Conservation (phyloP, 2,888 invertebrate genomes). For the Tiliacea citrago region DNA sequence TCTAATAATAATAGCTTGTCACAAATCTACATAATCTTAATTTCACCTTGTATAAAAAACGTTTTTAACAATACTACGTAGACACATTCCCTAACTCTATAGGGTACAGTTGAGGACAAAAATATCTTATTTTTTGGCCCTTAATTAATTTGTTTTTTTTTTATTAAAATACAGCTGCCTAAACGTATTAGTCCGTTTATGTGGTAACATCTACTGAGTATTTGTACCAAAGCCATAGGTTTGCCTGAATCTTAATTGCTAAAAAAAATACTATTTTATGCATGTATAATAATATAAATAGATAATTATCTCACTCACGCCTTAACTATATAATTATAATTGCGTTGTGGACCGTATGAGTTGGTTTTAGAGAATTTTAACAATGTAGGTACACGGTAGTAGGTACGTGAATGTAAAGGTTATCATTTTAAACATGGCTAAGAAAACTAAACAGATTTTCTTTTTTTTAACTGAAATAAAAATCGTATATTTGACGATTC, state of each 20-base stretch:
- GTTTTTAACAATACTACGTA: constrained; percentile 29
- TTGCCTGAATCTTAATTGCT: constrained; percentile 75
- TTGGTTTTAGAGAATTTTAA: constrained; percentile 37
- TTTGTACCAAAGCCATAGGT: constrained; percentile 87
- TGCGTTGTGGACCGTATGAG: constrained; percentile 74
- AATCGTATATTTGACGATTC: constrained; percentile 2
- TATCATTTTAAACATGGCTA: constrained; percentile 15
- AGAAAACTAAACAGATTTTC: constrained; percentile 10
- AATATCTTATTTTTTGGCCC: constrained; percentile 64
- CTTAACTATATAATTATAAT: constrained; percentile 74
- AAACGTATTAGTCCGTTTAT: constrained; percentile 68
- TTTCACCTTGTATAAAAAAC: constrained; percentile 50
- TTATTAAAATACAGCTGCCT: constrained; percentile 77
- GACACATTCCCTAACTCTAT: constrained; percentile 39
- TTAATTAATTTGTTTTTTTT: constrained; percentile 66
- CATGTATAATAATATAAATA: constrained; percentile 57
- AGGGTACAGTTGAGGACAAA: constrained; percentile 66
- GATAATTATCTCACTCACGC: constrained; percentile 83
- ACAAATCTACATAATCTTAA: constrained; percentile 7
- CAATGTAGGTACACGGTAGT: constrained; percentile 33
- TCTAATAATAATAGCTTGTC: not conserved
- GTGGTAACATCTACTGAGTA: constrained; percentile 88
- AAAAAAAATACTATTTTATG: constrained; percentile 73
- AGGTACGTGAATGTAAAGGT: constrained; percentile 24
- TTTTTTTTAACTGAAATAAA: constrained; percentile 15